Evolutionary conservation across 37 sponge, comb jelly and placozoan species (phyloP).

Genomic region (Agelas oroides): DNA sequence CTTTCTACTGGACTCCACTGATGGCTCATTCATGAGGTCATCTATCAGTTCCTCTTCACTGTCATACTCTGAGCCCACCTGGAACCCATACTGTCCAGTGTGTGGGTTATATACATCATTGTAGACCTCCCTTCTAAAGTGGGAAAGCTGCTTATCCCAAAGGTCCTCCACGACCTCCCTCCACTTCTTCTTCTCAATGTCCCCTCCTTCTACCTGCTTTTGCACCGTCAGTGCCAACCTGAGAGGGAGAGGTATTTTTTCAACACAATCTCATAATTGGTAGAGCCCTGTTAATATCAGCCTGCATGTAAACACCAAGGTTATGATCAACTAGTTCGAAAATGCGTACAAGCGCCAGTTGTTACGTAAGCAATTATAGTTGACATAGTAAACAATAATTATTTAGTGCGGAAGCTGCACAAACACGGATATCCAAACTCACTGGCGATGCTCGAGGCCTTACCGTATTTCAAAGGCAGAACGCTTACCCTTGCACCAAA

Average conservation of each 20-base stretch:
- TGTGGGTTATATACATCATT: slow-evolving; percentile 54
- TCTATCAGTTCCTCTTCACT: neutral
- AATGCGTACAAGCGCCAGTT: neutral
- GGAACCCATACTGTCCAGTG: slow-evolving; percentile 38
- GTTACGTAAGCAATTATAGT: no score
- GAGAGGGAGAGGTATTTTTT: neutral
- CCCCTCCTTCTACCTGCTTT: slow-evolving; percentile 16
- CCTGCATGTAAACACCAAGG: neutral
- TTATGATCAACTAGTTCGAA: neutral
- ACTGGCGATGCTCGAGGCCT: no score
- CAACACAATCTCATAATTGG: no score
- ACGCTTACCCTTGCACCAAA: no score
- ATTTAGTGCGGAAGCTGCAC: no score
- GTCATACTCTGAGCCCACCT: neutral
- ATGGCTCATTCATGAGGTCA: slow-evolving; percentile 10
- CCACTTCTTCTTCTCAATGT: slow-evolving; percentile 19
- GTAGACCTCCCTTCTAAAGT: slow-evolving; percentile 29
- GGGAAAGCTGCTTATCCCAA: slow-evolving; percentile 46
- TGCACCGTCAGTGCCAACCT: slow-evolving; percentile 10
- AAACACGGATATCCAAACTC: no score
- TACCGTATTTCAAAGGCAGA: no score
- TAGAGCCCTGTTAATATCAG: neutral
- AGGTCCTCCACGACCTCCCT: slow-evolving; percentile 53
- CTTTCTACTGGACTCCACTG: slow-evolving; percentile 6
- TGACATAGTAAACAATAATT: neutral